Percentiles rank a stretch among this genome's conserved stretches.
These are phyloP conservation scores for Scaptomyza reducta DNA, from an alignment of 2,888 invertebrate genomes.

Conservation along the genomic window DNA sequence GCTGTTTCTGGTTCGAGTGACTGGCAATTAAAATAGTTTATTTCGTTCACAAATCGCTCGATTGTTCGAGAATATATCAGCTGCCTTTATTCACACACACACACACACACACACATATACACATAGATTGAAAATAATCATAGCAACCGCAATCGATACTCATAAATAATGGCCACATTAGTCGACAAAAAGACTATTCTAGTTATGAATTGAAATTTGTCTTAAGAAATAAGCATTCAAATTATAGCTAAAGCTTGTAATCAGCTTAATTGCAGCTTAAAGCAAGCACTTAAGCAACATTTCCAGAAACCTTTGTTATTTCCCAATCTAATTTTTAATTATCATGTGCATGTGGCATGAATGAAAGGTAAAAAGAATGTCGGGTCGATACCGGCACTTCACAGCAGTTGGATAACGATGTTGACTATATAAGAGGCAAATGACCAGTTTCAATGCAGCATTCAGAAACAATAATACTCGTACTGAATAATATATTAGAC, in stretches of 20 bases:
- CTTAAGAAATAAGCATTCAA: background rate
- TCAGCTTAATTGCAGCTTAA: background rate
- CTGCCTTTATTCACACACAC: slow-evolving; percentile 55
- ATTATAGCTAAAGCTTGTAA: background rate
- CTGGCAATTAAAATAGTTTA: slow-evolving; percentile 45
- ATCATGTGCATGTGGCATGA: slow-evolving; percentile 6
- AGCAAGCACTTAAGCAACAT: background rate
- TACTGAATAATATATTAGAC: slow-evolving; percentile 64
- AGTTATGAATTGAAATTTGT: background rate
- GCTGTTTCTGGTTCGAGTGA: slow-evolving; percentile 30
- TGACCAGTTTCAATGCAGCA: slow-evolving; percentile 31
- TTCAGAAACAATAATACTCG: slow-evolving; percentile 73
- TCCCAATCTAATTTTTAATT: slow-evolving; percentile 30
- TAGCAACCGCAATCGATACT: slow-evolving; percentile 57
- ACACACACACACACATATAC: slow-evolving; percentile 24
- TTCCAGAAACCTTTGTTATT: background rate
- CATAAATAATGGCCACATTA: slow-evolving; percentile 55
- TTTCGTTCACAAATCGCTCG: slow-evolving; percentile 45
- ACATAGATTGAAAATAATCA: slow-evolving; percentile 7
- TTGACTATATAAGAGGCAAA: background rate
- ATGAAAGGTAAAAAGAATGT: slow-evolving; percentile 15
- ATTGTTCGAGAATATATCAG: slow-evolving; percentile 39
- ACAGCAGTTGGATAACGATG: slow-evolving; percentile 44
- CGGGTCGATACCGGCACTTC: slow-evolving; percentile 39
- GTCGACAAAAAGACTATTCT: background rate